These are phyloP conservation scores for Oasisia sp. DNA, from an alignment of 2,888 invertebrate species.

Conservation along the genomic window DNA sequence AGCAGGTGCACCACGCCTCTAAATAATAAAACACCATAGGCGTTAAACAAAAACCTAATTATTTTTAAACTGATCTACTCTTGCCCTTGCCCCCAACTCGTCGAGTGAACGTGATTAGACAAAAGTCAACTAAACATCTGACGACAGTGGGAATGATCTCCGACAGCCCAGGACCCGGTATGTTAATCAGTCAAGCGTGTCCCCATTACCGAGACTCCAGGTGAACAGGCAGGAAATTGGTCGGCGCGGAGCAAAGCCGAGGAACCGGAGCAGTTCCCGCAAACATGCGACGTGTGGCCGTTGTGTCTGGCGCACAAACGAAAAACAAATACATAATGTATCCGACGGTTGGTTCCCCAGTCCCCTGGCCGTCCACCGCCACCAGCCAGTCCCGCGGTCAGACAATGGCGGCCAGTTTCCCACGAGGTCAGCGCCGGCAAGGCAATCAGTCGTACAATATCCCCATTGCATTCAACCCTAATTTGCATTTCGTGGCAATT, in stretches of 20 bases:
- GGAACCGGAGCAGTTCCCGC: not conserved
- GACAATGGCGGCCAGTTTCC: not conserved
- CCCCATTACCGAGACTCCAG: not conserved
- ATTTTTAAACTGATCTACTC: too few relatives aligned
- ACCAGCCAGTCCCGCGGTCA: not conserved
- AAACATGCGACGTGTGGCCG: not conserved
- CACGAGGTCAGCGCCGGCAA: not conserved
- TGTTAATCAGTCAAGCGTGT: not conserved
- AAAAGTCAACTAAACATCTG: not conserved
- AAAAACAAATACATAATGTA: conserved; percentile 13
- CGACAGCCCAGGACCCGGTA: not conserved
- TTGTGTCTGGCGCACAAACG: not conserved
- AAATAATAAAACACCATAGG: too few relatives aligned
- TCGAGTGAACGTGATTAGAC: not conserved
- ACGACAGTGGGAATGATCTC: not conserved
- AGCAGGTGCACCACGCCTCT: too few relatives aligned
- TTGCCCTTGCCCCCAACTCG: too few relatives aligned
- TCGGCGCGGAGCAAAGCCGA: conserved; percentile 8
- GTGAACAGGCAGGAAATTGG: conserved; percentile 13
- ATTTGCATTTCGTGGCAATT: not conserved
- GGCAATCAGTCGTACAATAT: not conserved
- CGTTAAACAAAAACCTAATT: too few relatives aligned
- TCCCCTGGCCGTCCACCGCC: not conserved
- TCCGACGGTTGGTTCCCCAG: not conserved
- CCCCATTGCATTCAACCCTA: not conserved